Base-by-base conservation (phyloP, 2,113 vertebrate species). In the Scomber colias region DNA sequence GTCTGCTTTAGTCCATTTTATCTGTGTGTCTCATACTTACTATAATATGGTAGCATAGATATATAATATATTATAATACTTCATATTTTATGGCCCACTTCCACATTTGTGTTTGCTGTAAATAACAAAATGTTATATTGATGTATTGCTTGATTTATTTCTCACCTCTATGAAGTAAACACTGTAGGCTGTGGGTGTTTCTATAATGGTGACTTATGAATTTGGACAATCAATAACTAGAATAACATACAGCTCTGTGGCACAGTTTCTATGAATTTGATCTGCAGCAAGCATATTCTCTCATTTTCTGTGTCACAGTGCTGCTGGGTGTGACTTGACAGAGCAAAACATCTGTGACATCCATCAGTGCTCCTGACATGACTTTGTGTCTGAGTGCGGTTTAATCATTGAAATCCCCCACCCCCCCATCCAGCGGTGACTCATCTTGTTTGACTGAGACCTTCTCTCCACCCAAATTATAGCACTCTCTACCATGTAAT, bases 371-470 rank as follows among this genome's bases (percentile, higher is more conserved):
- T 77, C 64, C 83, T 75, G 83, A 89, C 77, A 75, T 46, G 84
- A 88, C 86, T 92, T 87, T 89, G 87, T 85, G 75, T 89, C 85
- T 71, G 84, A 71, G 56, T 67, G 57, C 15, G 7, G 81, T 90
- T 85, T 89, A 92, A 86, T 92, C 89, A 88, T 77, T 65, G 71
- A 70, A 76, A 70, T 46, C 77, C 50, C 67, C 61, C 1, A 4
- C 35, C 66, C 76, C 76, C 66, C 71, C 63, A 48, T 60, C 75
- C 69, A 2, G 54, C 12, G 10, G 81, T 87, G 88, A 90, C 86
- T 88, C 91, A 90, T 82, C 67, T 70, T 51, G 49, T 75, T 81
- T 81, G 81, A 90, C 78, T 86, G 75, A 80, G 76, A 78, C 79
- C 74, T 68, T 71, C 77, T 79, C 79, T 80, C 69, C 80, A 74